Base-by-base conservation (phyloP, 2,113 vertebrate species). In the Pongo pygmaeus region DNA sequence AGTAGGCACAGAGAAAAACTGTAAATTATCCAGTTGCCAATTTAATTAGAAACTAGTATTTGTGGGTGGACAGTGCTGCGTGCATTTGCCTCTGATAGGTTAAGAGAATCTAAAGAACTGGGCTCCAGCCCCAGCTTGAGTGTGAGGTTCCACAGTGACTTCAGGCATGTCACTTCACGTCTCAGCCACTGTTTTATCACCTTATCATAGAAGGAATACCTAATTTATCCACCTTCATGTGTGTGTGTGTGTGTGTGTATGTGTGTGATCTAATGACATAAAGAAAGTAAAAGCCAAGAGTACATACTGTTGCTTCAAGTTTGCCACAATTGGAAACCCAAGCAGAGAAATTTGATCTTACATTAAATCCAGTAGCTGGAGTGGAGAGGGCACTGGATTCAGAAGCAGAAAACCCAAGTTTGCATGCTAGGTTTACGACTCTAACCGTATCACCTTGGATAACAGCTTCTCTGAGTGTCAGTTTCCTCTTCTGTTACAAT, bases 1-100 rank as follows among this genome's bases (percentile, higher is more conserved):
- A 38, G 48, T 69, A n/a, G 30, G 46, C 22, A 67, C 16, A 81
- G n/a, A 30, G 75, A 93, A 90, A 85, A 86, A 81, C 8, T 59
- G 40, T 84, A 77, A 81, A 86, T 85, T 86, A 86, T 43, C 25
- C 25, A 80, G 18, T 81, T 27, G 67, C 64, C 57, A 52, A 22
- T 78, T 64, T 93, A 95, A 86, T 86, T 81, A 91, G 46, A 89
- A 81, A 74, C 14, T 40, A 27, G 35, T 78, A 83, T 86, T 92
- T 30, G 38, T 91, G 46, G 64, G 13, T 96, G 43, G 38, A 70
- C 93, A 77, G 23, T 85, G 22, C 38, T 89, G 77, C 25, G 35
- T n/a, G 20, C 23, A 79, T 77, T 78, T 91, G 35, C 30, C 61
- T 85, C 48, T 43, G 32, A 64, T 55, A 32, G 22, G 14, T 80